These are phyloP conservation scores for Tipula vernalis DNA, from an alignment of 2,888 invertebrate species.

Conservation along the genomic window DNA sequence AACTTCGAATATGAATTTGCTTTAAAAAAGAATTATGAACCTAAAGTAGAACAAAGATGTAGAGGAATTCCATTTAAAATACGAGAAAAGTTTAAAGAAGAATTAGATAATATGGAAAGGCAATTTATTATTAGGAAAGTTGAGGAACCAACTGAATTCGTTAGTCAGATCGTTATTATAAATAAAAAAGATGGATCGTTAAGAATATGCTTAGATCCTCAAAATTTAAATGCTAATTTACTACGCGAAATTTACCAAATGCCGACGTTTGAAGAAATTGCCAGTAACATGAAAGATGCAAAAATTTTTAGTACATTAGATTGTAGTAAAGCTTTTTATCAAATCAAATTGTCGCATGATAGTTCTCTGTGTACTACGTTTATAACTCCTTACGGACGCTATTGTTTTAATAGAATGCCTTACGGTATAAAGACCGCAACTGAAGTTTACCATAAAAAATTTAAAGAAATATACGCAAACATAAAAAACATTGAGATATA, in stretches of 20 bases:
- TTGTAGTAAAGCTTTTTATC: neutral
- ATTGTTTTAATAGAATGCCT: too few relatives aligned
- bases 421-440: too few relatives aligned
- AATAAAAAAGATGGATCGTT: neutral
- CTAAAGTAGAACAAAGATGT: too few relatives aligned
- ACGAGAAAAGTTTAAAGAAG: neutral
- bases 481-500: neutral
- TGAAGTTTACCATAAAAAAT: slow-evolving; percentile 12
- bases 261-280: too few relatives aligned
- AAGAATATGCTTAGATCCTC: neutral
- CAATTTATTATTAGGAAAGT: neutral
- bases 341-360: neutral
- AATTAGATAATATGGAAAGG: neutral
- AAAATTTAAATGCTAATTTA: neutral
- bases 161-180: neutral
- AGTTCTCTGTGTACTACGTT: slow-evolving; percentile 11
- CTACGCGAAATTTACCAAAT: neutral
- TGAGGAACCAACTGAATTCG: neutral
- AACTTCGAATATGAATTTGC: neutral
- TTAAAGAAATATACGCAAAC: neutral
- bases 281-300: neutral
- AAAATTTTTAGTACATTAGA: slow-evolving; percentile 5
- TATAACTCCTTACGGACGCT: neutral
- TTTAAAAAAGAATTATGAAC: neutral
- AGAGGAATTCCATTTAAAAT: neutral